A percentile compares a stretch with the other conserved stretches of the same genome.
These are phyloP conservation scores for Rhadinocentrus ornatus DNA, from an alignment of 2,797 vertebrate genomes.

Conservation along the genomic window DNA sequence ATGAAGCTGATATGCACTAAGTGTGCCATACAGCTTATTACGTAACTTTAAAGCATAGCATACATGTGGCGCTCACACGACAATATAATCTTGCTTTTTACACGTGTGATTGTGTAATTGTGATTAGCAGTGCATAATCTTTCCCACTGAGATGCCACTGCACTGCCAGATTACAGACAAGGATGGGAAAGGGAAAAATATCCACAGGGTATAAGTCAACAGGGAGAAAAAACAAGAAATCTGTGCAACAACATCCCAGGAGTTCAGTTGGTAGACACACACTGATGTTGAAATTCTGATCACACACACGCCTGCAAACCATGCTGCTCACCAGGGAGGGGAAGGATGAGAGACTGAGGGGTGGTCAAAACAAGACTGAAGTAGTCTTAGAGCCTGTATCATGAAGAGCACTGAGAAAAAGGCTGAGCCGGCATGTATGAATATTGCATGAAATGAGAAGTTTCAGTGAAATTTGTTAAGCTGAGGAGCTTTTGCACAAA, in stretches of 20 bases:
- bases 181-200: neutral
- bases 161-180: constrained; percentile 15
- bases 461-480: neutral
- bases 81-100: constrained; percentile 9
- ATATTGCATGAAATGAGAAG: neutral
- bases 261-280: constrained; percentile 60
- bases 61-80: neutral
- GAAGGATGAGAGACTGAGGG: constrained; percentile 18
- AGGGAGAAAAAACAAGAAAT: constrained; percentile 45
- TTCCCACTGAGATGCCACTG: constrained; percentile 19
- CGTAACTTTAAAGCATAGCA: constrained; percentile 1
- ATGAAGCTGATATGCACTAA: constrained; percentile 20
- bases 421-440: neutral
- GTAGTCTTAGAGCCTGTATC: constrained; percentile 13
- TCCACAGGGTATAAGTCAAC: constrained; percentile 18
- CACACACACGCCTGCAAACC: constrained; percentile 68
- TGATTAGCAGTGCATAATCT: constrained; percentile 23
- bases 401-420: neutral
- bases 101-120: neutral
- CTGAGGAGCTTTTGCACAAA: neutral
- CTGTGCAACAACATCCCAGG: constrained; percentile 48
- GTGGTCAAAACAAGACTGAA: constrained; percentile 7
- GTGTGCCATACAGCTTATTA: constrained; percentile 11
- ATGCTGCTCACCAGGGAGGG: constrained; percentile 42
- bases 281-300: constrained; percentile 77